phyloP scores from a whole-genome alignment of 1,140 invertebrate genomes.

The Bursaphelenchus mucronatus region DNA sequence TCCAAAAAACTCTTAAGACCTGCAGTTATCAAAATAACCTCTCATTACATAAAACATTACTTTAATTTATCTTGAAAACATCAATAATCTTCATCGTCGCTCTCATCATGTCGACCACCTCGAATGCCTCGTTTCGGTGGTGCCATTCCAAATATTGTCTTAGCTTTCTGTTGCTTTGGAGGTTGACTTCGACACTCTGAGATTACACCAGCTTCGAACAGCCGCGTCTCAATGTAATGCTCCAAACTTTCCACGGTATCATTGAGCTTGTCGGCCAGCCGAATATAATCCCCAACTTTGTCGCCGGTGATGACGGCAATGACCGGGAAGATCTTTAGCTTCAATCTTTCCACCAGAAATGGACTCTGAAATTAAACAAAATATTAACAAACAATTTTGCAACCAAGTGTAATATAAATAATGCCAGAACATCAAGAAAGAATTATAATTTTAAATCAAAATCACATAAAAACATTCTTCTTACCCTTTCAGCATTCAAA shows the following conservation, averaged over 20 bases:
- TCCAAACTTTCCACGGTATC: slow-evolving; percentile 9
- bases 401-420: no score
- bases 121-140: no score
- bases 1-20: no score
- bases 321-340: slow-evolving; percentile 20
- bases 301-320: slow-evolving; percentile 22
- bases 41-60: no score
- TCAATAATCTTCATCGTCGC: no score
- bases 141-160: background rate
- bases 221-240: slow-evolving; percentile 10
- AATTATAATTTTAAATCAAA: background rate
- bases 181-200: background rate
- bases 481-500: slow-evolving; percentile 20
- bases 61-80: no score
- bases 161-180: background rate
- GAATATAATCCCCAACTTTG: slow-evolving; percentile 26
- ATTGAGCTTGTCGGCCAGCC: slow-evolving; percentile 15
- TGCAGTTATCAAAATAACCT: no score
- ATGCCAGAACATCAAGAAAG: background rate
- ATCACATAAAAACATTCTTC: background rate
- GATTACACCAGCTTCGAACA: slow-evolving; percentile 19
- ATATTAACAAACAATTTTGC: no score
- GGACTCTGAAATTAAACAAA: slow-evolving; percentile 6
- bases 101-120: no score
- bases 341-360: slow-evolving; percentile 23